phyloP scores from a whole-genome alignment of 2,888 invertebrate genomes.

The Metalampra italica region DNA sequence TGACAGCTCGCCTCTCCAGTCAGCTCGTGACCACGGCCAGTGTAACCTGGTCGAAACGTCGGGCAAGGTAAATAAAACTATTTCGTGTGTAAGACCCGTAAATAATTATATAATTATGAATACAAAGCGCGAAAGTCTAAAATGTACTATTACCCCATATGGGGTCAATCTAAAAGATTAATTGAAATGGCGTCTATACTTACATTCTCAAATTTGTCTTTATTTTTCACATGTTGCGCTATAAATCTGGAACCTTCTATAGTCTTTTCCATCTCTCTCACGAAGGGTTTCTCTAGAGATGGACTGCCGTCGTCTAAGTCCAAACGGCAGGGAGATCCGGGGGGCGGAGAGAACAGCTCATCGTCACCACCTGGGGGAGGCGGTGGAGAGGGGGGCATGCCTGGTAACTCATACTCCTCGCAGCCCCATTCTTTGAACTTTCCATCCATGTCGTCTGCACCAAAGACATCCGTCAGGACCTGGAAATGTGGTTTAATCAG shows the following conservation, averaged over 20 bases:
- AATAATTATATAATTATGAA: no score
- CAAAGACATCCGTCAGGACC: constrained; percentile 89
- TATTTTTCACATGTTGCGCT: constrained; percentile 96
- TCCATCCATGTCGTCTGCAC: constrained; percentile 74
- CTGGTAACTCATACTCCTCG: constrained; percentile 87
- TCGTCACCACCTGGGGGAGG: constrained; percentile 90
- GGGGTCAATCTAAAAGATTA: no score
- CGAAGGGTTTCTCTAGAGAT: constrained; percentile 88
- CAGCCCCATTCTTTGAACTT: constrained; percentile 76
- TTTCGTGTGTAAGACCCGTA: no score
- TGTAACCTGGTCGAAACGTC: no score
- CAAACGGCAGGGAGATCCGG: constrained; percentile 79
- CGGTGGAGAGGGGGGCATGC: constrained; percentile 84
- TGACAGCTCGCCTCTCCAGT: no score
- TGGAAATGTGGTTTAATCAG: constrained; percentile 40
- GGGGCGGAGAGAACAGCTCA: constrained; percentile 90
- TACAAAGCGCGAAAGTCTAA: no score
- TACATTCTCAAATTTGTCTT: constrained; percentile 96
- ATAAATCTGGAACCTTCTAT: constrained; percentile 95
- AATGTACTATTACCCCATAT: no score
- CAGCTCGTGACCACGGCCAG: no score
- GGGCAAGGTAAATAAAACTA: no score
- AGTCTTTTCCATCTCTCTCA: constrained; percentile 93
- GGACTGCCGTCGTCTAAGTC: constrained; percentile 83
- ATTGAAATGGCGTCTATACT: constrained; percentile 58